These are phyloP conservation scores for Cerceris ruficornis DNA, from an alignment of 2,888 invertebrate species.

Conservation along the genomic window DNA sequence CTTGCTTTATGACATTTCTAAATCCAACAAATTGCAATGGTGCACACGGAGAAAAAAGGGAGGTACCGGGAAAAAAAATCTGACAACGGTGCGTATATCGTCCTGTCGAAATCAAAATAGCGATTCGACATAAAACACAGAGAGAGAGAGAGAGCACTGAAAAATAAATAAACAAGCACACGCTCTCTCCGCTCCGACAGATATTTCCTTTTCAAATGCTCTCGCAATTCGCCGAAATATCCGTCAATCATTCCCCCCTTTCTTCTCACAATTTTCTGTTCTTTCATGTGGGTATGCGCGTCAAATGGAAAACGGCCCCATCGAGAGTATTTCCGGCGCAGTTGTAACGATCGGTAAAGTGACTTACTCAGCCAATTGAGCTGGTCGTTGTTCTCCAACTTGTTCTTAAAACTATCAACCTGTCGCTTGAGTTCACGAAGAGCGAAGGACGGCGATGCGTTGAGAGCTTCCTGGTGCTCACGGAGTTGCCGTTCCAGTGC, in stretches of 20 bases:
- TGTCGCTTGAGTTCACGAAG: slow-evolving; percentile 84
- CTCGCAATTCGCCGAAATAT: neutral
- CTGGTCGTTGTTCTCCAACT: slow-evolving; percentile 85
- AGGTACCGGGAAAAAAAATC: neutral
- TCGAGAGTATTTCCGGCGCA: slow-evolving; percentile 21
- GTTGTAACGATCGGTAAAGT: neutral
- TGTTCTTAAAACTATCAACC: slow-evolving; percentile 84
- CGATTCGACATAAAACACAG: neutral
- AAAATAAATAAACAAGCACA: neutral
- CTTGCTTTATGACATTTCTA: no score
- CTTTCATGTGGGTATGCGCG: neutral
- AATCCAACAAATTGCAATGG: no score
- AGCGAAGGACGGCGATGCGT: slow-evolving; percentile 83
- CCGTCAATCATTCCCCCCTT: neutral
- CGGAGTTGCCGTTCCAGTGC: slow-evolving; percentile 84
- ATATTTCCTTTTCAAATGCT: neutral
- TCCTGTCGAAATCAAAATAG: neutral
- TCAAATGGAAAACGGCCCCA: neutral
- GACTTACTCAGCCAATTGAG: slow-evolving; percentile 85
- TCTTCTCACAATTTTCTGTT: neutral
- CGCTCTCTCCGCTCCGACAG: neutral
- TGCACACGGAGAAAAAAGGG: no score
- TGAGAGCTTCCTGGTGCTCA: slow-evolving; percentile 80
- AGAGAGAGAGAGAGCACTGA: neutral
- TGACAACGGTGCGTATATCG: no score